Base-by-base conservation (phyloP, 1,140 invertebrate species). In the Drusus annulatus region DNA sequence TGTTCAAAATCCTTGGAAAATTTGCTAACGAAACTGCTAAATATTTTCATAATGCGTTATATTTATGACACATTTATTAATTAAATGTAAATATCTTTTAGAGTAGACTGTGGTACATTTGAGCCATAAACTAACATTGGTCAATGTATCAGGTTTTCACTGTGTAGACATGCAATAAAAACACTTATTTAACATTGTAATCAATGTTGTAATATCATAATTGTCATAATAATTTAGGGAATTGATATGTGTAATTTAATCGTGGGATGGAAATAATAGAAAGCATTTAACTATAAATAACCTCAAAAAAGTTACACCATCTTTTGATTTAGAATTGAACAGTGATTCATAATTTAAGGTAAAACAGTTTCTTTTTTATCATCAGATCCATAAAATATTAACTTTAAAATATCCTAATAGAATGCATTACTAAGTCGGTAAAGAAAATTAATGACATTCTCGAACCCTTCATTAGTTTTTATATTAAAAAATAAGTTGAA, bases 151-250 rank as follows among this genome's bases (percentile, higher is more conserved):
- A 17, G 16, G 17, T 21, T 19, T 21, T 60, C 10, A 13, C 19
- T 60, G 56, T 60, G 56, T 60, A 60, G 56, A 19, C 17, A 60
- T 8, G 56, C 56, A 60, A 60, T 60, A 60, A 60, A 60, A 60
- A 21, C 56, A 60, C 56, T 45, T 45, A 45, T 45, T 13, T 60
- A 60, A 21, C 23, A 60, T 60, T 60, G 23, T 60, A 21, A 60
- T 60, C 8, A 60, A 60, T 60, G 56, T 60, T 15, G 56, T 58
- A 58, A 8, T 21, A 16, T 19, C 54, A 17, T 58, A 58, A 10
- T n/a, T 58, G 54, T 58, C 17, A 58, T 17, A 60, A 45, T 13
- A 60, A 21, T 60, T 60, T 60, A 60, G 56, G 56, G 56, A 60
- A 60, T 13, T 60, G 13, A 60, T 60, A 60, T 8, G 1, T 60